Evolutionary conservation across 2,797 vertebrate species (phyloP).

Genomic region (Gephyroberyx darwinii): DNA sequence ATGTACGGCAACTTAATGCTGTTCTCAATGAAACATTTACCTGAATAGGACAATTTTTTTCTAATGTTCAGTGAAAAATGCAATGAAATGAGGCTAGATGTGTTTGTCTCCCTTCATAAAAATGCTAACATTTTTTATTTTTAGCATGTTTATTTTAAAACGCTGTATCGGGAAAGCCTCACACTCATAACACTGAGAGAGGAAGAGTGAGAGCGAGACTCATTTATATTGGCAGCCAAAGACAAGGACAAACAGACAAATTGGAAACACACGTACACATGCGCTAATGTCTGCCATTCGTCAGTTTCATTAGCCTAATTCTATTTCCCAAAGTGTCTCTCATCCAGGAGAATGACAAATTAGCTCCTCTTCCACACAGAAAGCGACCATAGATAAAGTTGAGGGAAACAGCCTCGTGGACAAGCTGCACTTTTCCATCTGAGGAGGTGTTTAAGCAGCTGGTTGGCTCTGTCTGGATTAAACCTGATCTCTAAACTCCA

Average conservation of each 20-base stretch:
- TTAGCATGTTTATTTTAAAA: conserved; percentile 20
- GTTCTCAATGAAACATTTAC: not conserved
- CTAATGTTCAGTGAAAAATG: conserved; percentile 16
- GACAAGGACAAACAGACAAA: conserved; percentile 27
- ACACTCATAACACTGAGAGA: not conserved
- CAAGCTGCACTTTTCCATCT: conserved; percentile 38
- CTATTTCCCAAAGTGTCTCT: conserved; percentile 63
- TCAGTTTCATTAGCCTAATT: conserved; percentile 68
- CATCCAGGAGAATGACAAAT: conserved; percentile 51
- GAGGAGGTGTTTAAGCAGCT: conserved; percentile 56
- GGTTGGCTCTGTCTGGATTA: conserved; percentile 42
- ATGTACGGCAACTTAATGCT: not conserved
- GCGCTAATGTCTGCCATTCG: conserved; percentile 65
- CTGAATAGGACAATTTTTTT: not conserved
- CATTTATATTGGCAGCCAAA: conserved; percentile 41
- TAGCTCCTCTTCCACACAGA: conserved; percentile 34
- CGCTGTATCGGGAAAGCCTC: not conserved
- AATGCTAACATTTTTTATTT: conserved; percentile 1
- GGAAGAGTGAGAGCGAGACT: not conserved
- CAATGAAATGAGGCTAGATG: conserved; percentile 8
- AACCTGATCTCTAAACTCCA: conserved; percentile 54
- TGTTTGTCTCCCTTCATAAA: not conserved
- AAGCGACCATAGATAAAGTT: conserved; percentile 48
- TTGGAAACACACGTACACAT: conserved; percentile 21
- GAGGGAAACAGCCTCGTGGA: conserved; percentile 42